Evolutionary conservation across 2,797 vertebrate genomes (phyloP), one percentile per base, ranked within the genome.

Genomic region (Leptatherina wallacei): DNA sequence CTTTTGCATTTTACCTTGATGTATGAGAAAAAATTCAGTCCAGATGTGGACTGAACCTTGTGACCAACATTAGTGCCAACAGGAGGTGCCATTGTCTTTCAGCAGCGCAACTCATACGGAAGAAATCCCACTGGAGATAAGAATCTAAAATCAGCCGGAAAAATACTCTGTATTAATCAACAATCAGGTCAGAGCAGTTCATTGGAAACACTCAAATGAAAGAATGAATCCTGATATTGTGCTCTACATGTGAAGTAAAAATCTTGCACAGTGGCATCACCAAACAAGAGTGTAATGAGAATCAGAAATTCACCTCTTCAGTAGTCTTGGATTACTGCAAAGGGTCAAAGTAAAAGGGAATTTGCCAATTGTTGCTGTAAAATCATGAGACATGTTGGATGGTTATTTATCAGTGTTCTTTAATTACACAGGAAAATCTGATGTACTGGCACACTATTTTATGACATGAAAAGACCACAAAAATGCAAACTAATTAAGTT

Each of bases 11-110:
- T 80, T 78, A 80, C 35, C 30, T 51, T 69, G 14, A 47, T 62
- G 65, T 82, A 83, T 71, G 24, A 67, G 54, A 78, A 42, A 71
- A 73, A 83, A 85, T 64, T 33, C 52, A 62, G 75, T 76, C 68
- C 81, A 88, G 82, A 88, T 88, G 89, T 78, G 76, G 66, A 81
- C 69, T 32, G 16, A 75, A 78, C 27, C 76, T 24, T 85, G 77
- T 77, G 79, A 90, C 71, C 58, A 73, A 38, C 38, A 60, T 78
- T 58, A 85, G 70, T 42, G 3, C 56, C 68, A 65, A 85, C 62
- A 89, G 69, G 51, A 90, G 71, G 57, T 24, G 29, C 22, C 29
- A 59, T 88, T 82, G 69, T 88, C 54, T 84, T 40, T 54, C 35
- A 72, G 27, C 0, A 2, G 36, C 14, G 62, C 49, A 71, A 69